Conservation (phyloP, 2,797 vertebrate species). For the Cichlasoma orientale region DNA sequence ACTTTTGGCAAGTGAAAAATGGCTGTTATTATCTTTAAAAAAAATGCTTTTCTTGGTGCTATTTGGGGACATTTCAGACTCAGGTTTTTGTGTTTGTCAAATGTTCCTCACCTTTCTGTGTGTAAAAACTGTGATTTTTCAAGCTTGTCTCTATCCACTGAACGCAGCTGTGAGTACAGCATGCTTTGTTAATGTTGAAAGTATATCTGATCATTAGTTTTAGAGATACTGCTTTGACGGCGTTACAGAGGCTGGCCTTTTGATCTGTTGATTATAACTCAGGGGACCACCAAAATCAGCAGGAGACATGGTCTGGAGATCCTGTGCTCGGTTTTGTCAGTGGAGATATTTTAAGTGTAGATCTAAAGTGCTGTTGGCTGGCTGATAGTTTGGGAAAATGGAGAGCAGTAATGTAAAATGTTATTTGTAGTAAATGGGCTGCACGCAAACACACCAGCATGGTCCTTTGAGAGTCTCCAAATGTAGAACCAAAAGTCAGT, state of each 20-base stretch:
- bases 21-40: not conserved
- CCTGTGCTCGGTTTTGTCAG: not conserved
- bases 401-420: not conserved
- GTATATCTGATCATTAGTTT: not conserved
- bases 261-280: slow-evolving; percentile 1
- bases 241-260: not conserved
- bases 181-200: not conserved
- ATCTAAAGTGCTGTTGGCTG: not conserved
- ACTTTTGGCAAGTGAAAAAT: not conserved
- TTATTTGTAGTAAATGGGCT: slow-evolving; percentile 35
- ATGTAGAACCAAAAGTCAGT: slow-evolving; percentile 37
- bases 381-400: not conserved
- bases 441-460: slow-evolving; percentile 14
- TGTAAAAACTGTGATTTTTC: not conserved
- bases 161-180: not conserved
- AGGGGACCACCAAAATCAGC: not conserved
- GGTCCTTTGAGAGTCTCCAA: slow-evolving; percentile 25
- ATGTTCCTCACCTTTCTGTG: not conserved
- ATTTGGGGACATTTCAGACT: not conserved
- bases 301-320: not conserved
- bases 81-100: not conserved
- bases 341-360: not conserved
- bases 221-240: not conserved
- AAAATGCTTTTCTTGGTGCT: not conserved
- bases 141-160: not conserved